Base-by-base conservation (phyloP, 1,140 invertebrate species). In the Drosophila leontia region DNA sequence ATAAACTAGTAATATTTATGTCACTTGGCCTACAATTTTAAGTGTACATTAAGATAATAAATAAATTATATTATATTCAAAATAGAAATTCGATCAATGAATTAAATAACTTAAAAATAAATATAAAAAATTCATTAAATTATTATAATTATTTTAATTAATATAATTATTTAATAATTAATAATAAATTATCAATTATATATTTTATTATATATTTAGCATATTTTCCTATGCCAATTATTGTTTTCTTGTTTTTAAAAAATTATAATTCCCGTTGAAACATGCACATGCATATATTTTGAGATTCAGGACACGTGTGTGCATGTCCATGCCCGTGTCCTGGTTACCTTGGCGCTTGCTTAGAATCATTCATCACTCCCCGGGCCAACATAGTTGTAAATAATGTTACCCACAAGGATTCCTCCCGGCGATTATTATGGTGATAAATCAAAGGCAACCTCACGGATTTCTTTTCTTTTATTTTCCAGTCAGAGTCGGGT, bases 361-460 rank as follows among this genome's bases (percentile, higher is more conserved):
- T 51, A 53, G 69, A 56, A 81, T 88, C 84, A 88, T 88, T 84
- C 84, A 88, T 90, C 85, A 88, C 88, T 80, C 72, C 76, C 76
- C 55, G 51, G 59, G 72, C 57, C 70, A 74, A 72, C 70, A 74
- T 90, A 88, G 84, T 88, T 88, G 84, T 88, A 88, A 88, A 84
- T 90, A 88, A 88, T 90, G 84, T 85, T 88, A 79, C 84, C 84
- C 84, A 79, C 78, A 88, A 76, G 85, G 84, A 88, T 81, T 84
- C 70, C 65, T 88, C 77, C 61, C 45, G 50, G 29, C 63, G 84
- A 82, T 90, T 84, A 85, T 90, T 90, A 85, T 81, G 84, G 84
- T 83, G 85, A 88, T 88, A 88, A 88, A 88, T 88, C 84, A 88
- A 88, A 84, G 82, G 78, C 57, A 63, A 65, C 12, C 32, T 26